Conservation (phyloP, 2,888 invertebrate species). For the Drosophila multiciliata region DNA sequence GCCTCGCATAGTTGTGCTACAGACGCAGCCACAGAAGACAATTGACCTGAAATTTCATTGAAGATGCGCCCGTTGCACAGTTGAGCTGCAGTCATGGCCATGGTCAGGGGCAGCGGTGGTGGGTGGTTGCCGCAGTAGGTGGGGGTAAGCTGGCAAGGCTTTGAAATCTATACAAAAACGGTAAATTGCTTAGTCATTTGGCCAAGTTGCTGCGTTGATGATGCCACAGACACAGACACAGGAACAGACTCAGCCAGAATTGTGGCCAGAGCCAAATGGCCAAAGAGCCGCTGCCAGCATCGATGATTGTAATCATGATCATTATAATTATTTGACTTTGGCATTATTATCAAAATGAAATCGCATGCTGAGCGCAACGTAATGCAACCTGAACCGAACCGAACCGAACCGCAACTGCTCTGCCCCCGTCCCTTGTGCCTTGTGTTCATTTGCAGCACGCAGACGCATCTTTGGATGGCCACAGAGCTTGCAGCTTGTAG, state of each 20-base stretch:
- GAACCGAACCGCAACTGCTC: not conserved
- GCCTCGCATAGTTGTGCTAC: not conserved
- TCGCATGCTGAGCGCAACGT: conserved; percentile 64
- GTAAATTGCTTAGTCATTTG: conserved; percentile 78
- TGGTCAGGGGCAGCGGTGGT: conserved; percentile 10
- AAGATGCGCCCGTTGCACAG: conserved; percentile 63
- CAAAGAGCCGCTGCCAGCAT: conserved; percentile 41
- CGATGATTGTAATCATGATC: conserved; percentile 81
- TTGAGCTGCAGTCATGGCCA: conserved; percentile 51
- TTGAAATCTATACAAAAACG: conserved; percentile 75
- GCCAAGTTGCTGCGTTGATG: conserved; percentile 59
- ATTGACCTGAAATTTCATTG: conserved; percentile 80
- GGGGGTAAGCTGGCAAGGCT: conserved; percentile 35
- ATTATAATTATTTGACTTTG: conserved; percentile 81
- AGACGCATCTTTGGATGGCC: conserved; percentile 22
- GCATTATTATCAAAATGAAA: conserved; percentile 81
- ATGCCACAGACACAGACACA: conserved; percentile 25
- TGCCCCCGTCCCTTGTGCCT: conserved; percentile 5
- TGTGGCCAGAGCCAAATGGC: conserved; percentile 9
- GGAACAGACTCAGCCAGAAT: conserved; percentile 8
- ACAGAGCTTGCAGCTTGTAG: conserved; percentile 26
- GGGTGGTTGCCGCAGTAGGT: conserved; percentile 9
- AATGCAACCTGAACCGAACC: conserved; percentile 25
- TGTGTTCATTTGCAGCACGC: conserved; percentile 38
- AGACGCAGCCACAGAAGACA: conserved; percentile 71